Conservation (phyloP, 2,888 invertebrate species). For the Plebejus melissa region DNA sequence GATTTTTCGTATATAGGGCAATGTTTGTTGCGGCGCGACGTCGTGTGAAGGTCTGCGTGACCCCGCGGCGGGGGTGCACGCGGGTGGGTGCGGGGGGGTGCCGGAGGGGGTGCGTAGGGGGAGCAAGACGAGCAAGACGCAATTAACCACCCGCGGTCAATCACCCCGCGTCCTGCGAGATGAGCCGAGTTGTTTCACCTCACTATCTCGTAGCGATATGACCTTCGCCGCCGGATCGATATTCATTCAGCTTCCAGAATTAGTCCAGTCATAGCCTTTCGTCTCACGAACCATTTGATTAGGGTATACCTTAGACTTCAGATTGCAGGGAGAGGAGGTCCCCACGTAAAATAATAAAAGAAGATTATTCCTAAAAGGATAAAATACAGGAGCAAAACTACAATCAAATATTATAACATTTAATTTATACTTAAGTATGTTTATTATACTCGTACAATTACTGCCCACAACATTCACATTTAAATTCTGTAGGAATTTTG, state of each 20-base stretch:
- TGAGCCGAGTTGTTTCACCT: slow-evolving; percentile 27
- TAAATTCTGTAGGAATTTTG: too few species aligned
- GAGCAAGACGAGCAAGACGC: slow-evolving; percentile 40
- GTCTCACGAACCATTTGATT: background rate
- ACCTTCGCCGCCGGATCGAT: slow-evolving; percentile 10
- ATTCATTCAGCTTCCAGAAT: slow-evolving; percentile 17
- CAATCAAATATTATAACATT: background rate
- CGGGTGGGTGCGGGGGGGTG: slow-evolving; percentile 34
- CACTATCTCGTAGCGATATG: slow-evolving; percentile 16
- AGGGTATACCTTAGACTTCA: background rate
- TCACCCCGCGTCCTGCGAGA: slow-evolving; percentile 50
- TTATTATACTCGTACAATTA: background rate
- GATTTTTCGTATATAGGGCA: slow-evolving; percentile 68
- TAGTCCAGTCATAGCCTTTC: background rate
- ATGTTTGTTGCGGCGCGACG: slow-evolving; percentile 50
- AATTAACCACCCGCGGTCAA: slow-evolving; percentile 70
- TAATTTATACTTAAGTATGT: background rate
- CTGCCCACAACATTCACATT: background rate
- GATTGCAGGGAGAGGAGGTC: background rate
- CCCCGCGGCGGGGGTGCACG: slow-evolving; percentile 45
- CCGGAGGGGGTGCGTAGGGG: slow-evolving; percentile 37
- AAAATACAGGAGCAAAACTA: background rate
- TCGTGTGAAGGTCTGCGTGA: slow-evolving; percentile 63
- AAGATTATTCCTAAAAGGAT: background rate
- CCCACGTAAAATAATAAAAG: background rate